phyloP scores from a whole-genome alignment of 2,113 vertebrate species.

The Nannospalax galili region DNA sequence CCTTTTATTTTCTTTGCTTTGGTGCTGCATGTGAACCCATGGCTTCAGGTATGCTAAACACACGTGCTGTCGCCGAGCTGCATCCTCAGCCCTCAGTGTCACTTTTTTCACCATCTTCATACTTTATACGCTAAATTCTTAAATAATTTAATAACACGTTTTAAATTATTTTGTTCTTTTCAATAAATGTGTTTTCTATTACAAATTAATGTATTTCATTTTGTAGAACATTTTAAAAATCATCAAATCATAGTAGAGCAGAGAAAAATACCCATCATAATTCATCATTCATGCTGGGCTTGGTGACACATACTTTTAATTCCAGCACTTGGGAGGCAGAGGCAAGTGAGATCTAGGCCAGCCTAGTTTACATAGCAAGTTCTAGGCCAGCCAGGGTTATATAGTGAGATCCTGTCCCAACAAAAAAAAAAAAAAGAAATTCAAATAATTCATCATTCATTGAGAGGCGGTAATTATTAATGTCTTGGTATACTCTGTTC shows the following conservation, averaged over 20 bases:
- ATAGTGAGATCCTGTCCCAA: too few relatives aligned
- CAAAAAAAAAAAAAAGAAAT: too few relatives aligned
- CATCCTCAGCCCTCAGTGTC: background rate
- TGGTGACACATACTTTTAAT: too few relatives aligned
- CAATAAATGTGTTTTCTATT: constrained; percentile 25
- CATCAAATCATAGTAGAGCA: background rate
- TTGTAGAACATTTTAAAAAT: constrained; percentile 50
- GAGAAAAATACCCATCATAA: background rate
- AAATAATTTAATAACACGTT: constrained; percentile 41
- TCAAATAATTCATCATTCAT: background rate
- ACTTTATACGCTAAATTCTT: constrained; percentile 11
- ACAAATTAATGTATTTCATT: constrained; percentile 30
- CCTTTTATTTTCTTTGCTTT: background rate
- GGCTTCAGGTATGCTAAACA: background rate
- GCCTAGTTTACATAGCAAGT: too few relatives aligned
- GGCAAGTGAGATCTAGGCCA: too few relatives aligned
- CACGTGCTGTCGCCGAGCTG: background rate
- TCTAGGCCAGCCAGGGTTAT: too few relatives aligned
- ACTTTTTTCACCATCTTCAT: constrained; percentile 11
- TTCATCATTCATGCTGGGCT: background rate
- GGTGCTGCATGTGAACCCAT: background rate
- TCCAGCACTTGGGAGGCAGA: too few relatives aligned
- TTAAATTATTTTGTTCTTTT: constrained; percentile 46
- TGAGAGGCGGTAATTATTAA: background rate
- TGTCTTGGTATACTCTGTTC: background rate